Percentiles rank a stretch among this genome's conserved stretches.
Conservation (phyloP, 1,140 invertebrate species). For the Drosophila novamexicana region DNA sequence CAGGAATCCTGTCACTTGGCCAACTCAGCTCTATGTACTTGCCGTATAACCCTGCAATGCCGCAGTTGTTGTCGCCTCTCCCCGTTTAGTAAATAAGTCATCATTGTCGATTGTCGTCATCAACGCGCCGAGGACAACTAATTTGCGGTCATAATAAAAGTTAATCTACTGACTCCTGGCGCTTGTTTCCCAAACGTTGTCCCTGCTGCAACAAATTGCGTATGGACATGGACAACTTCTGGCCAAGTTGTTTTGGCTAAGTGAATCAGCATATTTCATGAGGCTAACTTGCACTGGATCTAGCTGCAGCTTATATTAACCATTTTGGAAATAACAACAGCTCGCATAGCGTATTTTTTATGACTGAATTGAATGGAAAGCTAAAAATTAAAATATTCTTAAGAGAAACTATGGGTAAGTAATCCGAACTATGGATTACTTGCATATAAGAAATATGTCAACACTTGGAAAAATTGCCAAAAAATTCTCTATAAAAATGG, state of each 20-base stretch:
- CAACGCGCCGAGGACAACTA: conserved; percentile 83
- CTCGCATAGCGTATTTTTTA: no score
- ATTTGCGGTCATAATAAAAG: conserved; percentile 84
- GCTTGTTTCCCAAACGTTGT: conserved; percentile 35
- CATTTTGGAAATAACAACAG: neutral
- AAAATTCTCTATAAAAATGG: no score
- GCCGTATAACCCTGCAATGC: neutral
- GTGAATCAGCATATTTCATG: neutral
- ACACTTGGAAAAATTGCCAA: no score
- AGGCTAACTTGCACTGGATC: neutral
- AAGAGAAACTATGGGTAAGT: no score
- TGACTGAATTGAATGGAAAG: no score
- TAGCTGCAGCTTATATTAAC: neutral
- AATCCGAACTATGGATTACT: no score
- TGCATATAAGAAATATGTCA: no score
- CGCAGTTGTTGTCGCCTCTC: conserved; percentile 2
- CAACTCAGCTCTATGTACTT: conserved; percentile 42
- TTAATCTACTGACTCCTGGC: conserved; percentile 81
- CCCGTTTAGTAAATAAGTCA: conserved; percentile 74
- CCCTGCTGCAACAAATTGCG: conserved; percentile 53
- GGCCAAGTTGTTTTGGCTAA: neutral
- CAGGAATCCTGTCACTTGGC: conserved; percentile 27
- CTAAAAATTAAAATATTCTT: no score
- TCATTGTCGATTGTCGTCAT: conserved; percentile 82
- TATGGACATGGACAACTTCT: conserved; percentile 20